Base-by-base conservation (phyloP, 2,797 vertebrate genomes). In the Botia kubotai region DNA sequence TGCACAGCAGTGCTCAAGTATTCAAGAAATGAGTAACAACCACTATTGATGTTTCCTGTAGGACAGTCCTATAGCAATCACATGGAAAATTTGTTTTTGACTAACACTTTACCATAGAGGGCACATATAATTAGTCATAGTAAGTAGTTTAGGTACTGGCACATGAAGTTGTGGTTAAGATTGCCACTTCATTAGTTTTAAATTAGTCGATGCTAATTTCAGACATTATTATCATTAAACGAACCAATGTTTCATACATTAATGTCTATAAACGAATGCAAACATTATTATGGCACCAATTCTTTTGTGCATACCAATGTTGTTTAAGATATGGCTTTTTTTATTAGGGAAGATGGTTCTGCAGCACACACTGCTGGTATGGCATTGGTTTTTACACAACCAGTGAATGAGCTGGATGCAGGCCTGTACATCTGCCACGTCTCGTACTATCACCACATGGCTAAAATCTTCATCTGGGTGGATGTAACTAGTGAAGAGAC, bases 381-480 rank as follows among this genome's bases (percentile, higher is more conserved):
- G 12, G 87, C 86, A 0, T 84, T 94, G 82, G 82, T 92, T 75
- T 92, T 94, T 83, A 80, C 68, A 33, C 52, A 86, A 0, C 75
- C 79, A 53, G 66, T 88, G 53, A 89, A 83, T 1, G 82, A 86
- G 73, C 62, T 17, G 39, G 89, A 91, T 17, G 82, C 84, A 75
- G 92, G 88, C 17, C 82, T 91, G 23, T 93, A 93, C 88, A 90
- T 73, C 83, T 94, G 93, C 86, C 29, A 1, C 8, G 89, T 90
- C 2, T 92, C 90, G 11, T 93, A 93, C 88, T 89, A 89, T 75
- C 90, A 94, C 84, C 93, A 92, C 87, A 71, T 3, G 13, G 90
- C 91, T 53, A 50, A 66, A 0, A 85, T 93, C 77, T 82, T 11
- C 46, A 76, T 94, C 73, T 89, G 88, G 17, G 92, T 94, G 84